Conservation (phyloP, 2,797 vertebrate species). For the Alauda arvensis region DNA sequence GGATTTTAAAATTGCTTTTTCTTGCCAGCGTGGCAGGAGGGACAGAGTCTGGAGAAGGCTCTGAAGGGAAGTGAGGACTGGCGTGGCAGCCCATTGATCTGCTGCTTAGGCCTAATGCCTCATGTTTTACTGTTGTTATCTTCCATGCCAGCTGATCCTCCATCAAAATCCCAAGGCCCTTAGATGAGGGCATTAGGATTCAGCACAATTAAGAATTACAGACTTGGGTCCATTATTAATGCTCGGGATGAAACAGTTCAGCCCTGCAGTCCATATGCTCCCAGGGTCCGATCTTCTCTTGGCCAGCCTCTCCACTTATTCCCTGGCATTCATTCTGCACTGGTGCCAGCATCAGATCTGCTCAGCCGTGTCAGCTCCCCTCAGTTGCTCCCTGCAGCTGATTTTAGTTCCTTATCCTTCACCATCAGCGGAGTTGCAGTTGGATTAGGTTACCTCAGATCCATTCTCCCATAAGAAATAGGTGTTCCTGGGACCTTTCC, state of each 20-base stretch:
- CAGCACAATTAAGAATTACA: slow-evolving; percentile 42
- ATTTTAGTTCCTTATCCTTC: background rate
- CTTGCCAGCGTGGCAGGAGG: background rate
- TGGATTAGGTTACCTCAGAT: background rate
- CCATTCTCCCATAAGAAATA: background rate
- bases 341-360: slow-evolving; percentile 47
- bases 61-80: background rate
- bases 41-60: slow-evolving; percentile 5
- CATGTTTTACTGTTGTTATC: background rate
- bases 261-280: slow-evolving; percentile 50
- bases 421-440: background rate
- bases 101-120: slow-evolving; percentile 9
- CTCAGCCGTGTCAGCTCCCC: background rate
- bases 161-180: slow-evolving; percentile 21
- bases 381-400: background rate
- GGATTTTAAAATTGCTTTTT: background rate
- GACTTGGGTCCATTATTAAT: slow-evolving; percentile 45
- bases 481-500: background rate
- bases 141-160: slow-evolving; percentile 42
- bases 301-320: background rate
- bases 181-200: slow-evolving; percentile 37
- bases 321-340: slow-evolving; percentile 25
- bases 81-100: background rate
- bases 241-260: slow-evolving; percentile 29
- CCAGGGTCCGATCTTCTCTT: slow-evolving; percentile 29